Conservation (phyloP, 1,140 invertebrate genomes). For the Macrostomum lignano region DNA sequence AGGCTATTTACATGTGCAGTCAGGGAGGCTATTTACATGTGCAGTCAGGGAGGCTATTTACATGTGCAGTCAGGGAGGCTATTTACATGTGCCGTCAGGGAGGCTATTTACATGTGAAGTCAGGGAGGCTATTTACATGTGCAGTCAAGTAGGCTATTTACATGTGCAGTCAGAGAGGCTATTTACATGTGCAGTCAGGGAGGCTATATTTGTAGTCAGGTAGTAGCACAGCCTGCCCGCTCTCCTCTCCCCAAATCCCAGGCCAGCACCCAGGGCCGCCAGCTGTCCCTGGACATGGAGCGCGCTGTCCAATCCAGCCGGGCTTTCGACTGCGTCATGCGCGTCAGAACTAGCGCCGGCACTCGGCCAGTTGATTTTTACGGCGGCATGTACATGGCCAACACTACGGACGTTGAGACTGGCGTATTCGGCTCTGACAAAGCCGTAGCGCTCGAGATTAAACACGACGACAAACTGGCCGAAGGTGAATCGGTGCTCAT, state of each 20-base stretch:
- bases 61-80: no score
- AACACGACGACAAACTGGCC: conserved; percentile 86
- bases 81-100: no score
- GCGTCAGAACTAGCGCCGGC: conserved; percentile 60
- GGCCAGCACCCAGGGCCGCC: conserved; percentile 61
- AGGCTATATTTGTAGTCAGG: no score
- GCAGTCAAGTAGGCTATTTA: no score
- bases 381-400: conserved; percentile 88
- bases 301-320: conserved; percentile 45
- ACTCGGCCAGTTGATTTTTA: conserved; percentile 84
- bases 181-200: no score
- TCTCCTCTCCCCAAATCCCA: conserved; percentile 19
- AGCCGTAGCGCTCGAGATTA: conserved; percentile 67
- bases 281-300: conserved; percentile 54
- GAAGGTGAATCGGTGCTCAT: conserved; percentile 66
- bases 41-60: no score
- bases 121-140: no score
- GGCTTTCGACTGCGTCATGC: conserved; percentile 75
- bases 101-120: no score
- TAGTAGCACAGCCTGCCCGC: no score
- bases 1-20: no score
- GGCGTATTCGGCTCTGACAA: conserved; percentile 58
- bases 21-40: no score
- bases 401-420: conserved; percentile 82
- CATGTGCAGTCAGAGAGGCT: no score